Percentiles rank a stretch among this genome's conserved stretches.
Conservation (phyloP, 2,888 invertebrate genomes). For the Osedax frankpressi region DNA sequence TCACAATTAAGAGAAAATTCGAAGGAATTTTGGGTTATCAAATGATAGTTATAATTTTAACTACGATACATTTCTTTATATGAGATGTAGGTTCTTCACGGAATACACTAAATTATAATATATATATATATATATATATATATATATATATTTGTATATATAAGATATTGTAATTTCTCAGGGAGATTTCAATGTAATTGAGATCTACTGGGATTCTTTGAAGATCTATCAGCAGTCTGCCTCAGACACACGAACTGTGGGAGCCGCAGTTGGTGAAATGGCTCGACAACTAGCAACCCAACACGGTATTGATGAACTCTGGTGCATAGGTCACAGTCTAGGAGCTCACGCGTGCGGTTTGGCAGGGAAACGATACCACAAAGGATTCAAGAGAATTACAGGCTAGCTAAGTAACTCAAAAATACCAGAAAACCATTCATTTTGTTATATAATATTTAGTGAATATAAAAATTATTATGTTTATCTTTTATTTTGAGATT, state of each 20-base stretch:
- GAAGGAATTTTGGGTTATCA: too few species aligned
- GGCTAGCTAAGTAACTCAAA: too few species aligned
- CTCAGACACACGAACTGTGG: neutral
- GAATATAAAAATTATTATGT: too few species aligned
- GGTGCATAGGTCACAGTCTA: slow-evolving; percentile 8
- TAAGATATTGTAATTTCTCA: neutral
- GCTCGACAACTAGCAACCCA: neutral
- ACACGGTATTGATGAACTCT: neutral
- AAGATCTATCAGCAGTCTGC: neutral
- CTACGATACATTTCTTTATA: too few species aligned
- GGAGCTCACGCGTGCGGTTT: slow-evolving; percentile 2
- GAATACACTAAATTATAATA: neutral
- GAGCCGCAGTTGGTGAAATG: slow-evolving; percentile 1
- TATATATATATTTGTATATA: neutral
- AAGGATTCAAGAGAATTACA: neutral
- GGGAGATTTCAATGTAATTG: slow-evolving; percentile 3
- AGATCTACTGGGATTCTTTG: slow-evolving; percentile 1
- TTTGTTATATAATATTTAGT: too few species aligned
- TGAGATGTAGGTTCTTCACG: too few species aligned
- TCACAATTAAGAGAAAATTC: too few species aligned
- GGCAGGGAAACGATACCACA: neutral
- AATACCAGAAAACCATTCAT: too few species aligned
- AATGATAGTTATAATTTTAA: too few species aligned
- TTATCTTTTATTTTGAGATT: too few species aligned
- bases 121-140: neutral